Conservation (phyloP, 2,888 invertebrate species). For the Ichneumon xanthorius region DNA sequence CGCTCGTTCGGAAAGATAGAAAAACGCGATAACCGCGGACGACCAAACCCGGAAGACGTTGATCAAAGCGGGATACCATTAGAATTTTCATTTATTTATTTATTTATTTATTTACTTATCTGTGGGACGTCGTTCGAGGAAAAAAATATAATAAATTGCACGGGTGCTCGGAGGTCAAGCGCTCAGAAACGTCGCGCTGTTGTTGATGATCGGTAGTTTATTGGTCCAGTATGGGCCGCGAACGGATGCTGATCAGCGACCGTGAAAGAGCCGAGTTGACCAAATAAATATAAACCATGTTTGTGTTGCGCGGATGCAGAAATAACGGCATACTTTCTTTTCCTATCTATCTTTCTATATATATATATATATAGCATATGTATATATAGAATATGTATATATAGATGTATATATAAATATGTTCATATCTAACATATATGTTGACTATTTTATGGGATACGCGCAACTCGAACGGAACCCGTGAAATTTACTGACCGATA, state of each 20-base stretch:
- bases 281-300: slow-evolving; percentile 61
- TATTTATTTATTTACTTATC: not conserved
- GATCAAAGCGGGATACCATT: slow-evolving; percentile 60
- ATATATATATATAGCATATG: slow-evolving; percentile 1
- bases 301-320: slow-evolving; percentile 42
- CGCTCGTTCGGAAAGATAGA: slow-evolving; percentile 65
- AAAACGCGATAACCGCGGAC: slow-evolving; percentile 62
- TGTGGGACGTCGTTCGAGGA: not conserved
- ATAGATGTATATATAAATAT: slow-evolving; percentile 5
- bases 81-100: slow-evolving; percentile 23
- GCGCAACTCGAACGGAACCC: slow-evolving; percentile 41
- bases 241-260: slow-evolving; percentile 57
- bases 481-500: slow-evolving; percentile 51
- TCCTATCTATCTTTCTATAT: slow-evolving; percentile 19
- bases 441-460: slow-evolving; percentile 34
- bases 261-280: slow-evolving; percentile 56
- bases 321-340: slow-evolving; percentile 57
- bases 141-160: slow-evolving; percentile 52
- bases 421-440: slow-evolving; percentile 30
- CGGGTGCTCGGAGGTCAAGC: slow-evolving; percentile 33
- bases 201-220: slow-evolving; percentile 55
- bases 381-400: slow-evolving; percentile 2
- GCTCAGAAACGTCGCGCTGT: slow-evolving; percentile 46
- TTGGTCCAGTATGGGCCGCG: slow-evolving; percentile 24
- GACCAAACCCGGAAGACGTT: slow-evolving; percentile 65